Conservation (phyloP, 2,113 vertebrate genomes). For the Poecilia latipinna region DNA sequence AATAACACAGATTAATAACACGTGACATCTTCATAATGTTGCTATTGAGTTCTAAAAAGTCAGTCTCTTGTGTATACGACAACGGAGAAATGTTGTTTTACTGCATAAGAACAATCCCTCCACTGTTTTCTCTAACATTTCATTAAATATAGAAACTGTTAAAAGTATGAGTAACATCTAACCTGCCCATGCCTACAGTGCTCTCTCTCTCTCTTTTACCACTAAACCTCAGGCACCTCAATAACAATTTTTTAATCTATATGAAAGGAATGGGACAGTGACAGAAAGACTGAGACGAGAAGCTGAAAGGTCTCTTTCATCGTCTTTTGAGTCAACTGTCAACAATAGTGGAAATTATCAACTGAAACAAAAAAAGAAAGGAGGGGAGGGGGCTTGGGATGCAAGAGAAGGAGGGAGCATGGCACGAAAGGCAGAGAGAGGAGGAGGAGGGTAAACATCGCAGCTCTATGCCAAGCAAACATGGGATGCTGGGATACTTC, state of each 20-base stretch:
- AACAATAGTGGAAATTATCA: slow-evolving; percentile 76
- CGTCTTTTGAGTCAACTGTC: slow-evolving; percentile 67
- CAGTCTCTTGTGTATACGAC: too few species aligned
- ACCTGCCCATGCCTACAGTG: not conserved
- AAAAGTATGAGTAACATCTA: not conserved
- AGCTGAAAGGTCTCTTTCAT: slow-evolving; percentile 72
- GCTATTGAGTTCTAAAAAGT: too few species aligned
- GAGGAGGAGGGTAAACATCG: slow-evolving; percentile 71
- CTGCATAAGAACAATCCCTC: not conserved
- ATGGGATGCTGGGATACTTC: slow-evolving; percentile 78
- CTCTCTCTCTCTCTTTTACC: not conserved
- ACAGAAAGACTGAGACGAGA: slow-evolving; percentile 11
- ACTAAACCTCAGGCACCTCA: not conserved
- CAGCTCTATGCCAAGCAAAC: slow-evolving; percentile 79
- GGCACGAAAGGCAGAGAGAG: slow-evolving; percentile 17
- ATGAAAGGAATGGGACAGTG: not conserved
- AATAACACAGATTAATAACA: not conserved
- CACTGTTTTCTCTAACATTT: not conserved
- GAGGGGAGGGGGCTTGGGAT: slow-evolving; percentile 16
- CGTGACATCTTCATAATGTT: too few species aligned
- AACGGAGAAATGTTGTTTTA: too few species aligned
- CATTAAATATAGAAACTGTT: not conserved
- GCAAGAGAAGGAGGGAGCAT: slow-evolving; percentile 8
- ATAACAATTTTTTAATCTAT: not conserved
- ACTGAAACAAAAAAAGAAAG: slow-evolving; percentile 41